phyloP scores from a whole-genome alignment of 2,797 vertebrate species.

The Neosilurus hyrtlii region DNA sequence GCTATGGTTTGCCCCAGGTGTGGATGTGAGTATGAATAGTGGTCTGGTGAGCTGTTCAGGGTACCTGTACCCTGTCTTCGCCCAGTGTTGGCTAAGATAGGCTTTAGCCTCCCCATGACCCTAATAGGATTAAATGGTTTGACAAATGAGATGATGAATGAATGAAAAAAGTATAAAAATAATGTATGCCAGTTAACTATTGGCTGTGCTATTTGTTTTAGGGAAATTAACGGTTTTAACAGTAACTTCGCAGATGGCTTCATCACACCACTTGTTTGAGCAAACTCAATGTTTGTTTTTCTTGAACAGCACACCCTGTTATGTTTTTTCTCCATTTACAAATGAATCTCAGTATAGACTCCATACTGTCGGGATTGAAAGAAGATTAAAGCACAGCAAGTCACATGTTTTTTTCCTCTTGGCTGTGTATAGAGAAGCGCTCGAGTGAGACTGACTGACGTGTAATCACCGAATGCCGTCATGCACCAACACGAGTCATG shows the following conservation, averaged over 20 bases:
- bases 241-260: neutral
- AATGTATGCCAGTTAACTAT: neutral
- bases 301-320: neutral
- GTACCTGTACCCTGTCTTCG: too few relatives aligned
- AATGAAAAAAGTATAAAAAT: neutral
- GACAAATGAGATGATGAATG: too few relatives aligned
- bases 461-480: constrained; percentile 4
- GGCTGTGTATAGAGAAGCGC: neutral
- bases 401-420: neutral
- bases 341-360: neutral
- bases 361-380: neutral
- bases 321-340: neutral
- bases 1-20: too few relatives aligned
- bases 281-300: neutral
- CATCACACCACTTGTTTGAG: neutral
- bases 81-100: too few relatives aligned
- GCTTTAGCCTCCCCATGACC: too few relatives aligned
- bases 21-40: too few relatives aligned
- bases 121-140: too few relatives aligned
- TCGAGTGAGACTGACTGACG: neutral
- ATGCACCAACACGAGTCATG: constrained; percentile 11
- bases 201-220: neutral
- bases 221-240: neutral
- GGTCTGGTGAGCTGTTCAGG: too few relatives aligned
- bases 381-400: neutral